Evolutionary conservation across 37 sponge, comb jelly and placozoan species (phyloP), one percentile per base, ranked within the genome.

Genomic region (Trichoplax adhaerens): DNA sequence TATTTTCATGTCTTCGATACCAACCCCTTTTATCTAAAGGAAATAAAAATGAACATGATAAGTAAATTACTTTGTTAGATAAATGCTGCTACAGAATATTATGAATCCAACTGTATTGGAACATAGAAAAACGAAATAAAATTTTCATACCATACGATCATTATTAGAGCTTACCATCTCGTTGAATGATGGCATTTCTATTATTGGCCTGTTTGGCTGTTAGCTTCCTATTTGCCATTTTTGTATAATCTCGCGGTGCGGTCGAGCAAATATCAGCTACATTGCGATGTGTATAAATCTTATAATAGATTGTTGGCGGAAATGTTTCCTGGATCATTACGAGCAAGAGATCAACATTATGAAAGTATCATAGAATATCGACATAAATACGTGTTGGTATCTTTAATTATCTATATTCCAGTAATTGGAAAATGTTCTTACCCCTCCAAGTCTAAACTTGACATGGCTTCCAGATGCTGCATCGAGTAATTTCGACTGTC

Each of bases 301-400:
- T 89, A 81, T 94, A 94, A 77, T 94, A 94, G 69, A 94, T 81
- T 52, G 72, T 81, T 12, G 95, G 95, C 52, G 95, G 95, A 66
- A 94, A 94, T 1, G 51, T 77, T 8, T 67, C 75, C 95, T 89
- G 62, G 46, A 58, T 29, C 29, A 29, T 29, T 29, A 29, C 29
- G 29, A 29, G 29, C 29, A 29, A 29, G 29, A 29, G 29, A 29
- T 29, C 29, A 29, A 29, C 29, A 29, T 29, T 29, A 29, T 29
- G 29, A 29, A 29, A 29, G 29, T 29, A 29, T 29, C 29, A 29
- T 29, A 29, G 29, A 29, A 10, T 66, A 6, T 66, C 68, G 8
- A 6, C 6, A 66, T 7, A 7, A 6, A 57, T 10, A 57, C 12
- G 62, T 29, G 6, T 65, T 71, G 57, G 62, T 65, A 5, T 12